phyloP scores from a whole-genome alignment of 2,797 vertebrate genomes.

The Pseudotriccus pelzelni region DNA sequence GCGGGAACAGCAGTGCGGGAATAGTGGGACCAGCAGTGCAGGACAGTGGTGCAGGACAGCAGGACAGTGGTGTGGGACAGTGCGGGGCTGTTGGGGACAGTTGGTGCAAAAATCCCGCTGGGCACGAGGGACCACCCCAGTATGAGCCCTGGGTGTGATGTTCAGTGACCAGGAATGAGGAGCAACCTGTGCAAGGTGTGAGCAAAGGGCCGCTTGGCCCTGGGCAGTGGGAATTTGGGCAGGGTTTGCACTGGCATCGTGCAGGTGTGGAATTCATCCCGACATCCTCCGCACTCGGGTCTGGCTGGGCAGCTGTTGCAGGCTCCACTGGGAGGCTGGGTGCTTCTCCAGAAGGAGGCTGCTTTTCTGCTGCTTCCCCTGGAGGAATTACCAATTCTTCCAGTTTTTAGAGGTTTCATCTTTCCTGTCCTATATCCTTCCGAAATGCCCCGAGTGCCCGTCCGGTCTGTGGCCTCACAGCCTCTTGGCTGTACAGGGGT shows the following conservation, averaged over 20 bases:
- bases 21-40: neutral
- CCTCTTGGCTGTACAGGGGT: fast-evolving
- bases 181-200: fast-evolving
- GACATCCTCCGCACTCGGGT: fast-evolving
- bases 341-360: neutral
- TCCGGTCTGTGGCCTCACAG: fast-evolving
- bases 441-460: fast-evolving
- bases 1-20: neutral
- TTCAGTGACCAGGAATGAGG: too few relatives aligned
- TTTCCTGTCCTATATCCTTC: neutral
- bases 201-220: neutral
- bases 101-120: neutral
- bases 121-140: fast-evolving
- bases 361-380: neutral
- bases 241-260: fast-evolving
- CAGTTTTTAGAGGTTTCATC: neutral
- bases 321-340: neutral
- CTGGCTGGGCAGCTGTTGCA: neutral
- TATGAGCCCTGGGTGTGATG: fast-evolving
- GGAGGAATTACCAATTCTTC: neutral
- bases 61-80: neutral
- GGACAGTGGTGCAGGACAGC: neutral
- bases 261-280: neutral
- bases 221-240: neutral
- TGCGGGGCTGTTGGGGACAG: neutral